These are phyloP conservation scores for Mormyrus proboscirostris DNA, from an alignment of 2,797 vertebrate species.

Conservation along the genomic window DNA sequence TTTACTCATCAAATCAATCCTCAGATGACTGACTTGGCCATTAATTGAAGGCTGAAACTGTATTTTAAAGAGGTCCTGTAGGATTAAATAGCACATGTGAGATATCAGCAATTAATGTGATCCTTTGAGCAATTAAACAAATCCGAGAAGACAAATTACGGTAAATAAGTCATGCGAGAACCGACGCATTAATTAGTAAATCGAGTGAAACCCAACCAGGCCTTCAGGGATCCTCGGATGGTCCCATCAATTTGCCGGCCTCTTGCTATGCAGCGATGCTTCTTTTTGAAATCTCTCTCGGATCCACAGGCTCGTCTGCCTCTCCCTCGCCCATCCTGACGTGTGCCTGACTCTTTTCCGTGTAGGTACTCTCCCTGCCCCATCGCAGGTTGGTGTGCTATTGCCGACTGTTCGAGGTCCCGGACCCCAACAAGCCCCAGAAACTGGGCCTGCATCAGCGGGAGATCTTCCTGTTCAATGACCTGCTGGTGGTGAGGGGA, in stretches of 20 bases:
- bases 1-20: slow-evolving; percentile 9
- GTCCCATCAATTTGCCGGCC: not conserved
- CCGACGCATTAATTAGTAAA: slow-evolving; percentile 11
- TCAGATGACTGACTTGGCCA: slow-evolving; percentile 1
- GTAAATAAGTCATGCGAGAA: slow-evolving; percentile 5
- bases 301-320: not conserved
- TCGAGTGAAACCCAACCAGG: not conserved
- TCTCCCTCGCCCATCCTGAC: not conserved
- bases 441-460: slow-evolving; percentile 91
- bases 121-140: slow-evolving; percentile 22
- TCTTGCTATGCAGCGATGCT: not conserved
- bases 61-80: slow-evolving; percentile 17
- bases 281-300: not conserved
- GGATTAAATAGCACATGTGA: slow-evolving; percentile 11
- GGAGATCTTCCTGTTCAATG: slow-evolving; percentile 97
- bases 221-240: not conserved
- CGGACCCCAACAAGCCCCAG: slow-evolving; percentile 93
- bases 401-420: slow-evolving; percentile 92
- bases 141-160: slow-evolving; percentile 15
- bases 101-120: slow-evolving; percentile 13
- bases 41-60: slow-evolving; percentile 5
- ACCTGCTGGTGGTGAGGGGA: slow-evolving; percentile 85
- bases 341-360: not conserved
- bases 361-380: slow-evolving; percentile 85
- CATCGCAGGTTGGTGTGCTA: slow-evolving; percentile 93